Evolutionary conservation across 1,140 invertebrate species (phyloP).

Genomic region (Littorina saxatilis): DNA sequence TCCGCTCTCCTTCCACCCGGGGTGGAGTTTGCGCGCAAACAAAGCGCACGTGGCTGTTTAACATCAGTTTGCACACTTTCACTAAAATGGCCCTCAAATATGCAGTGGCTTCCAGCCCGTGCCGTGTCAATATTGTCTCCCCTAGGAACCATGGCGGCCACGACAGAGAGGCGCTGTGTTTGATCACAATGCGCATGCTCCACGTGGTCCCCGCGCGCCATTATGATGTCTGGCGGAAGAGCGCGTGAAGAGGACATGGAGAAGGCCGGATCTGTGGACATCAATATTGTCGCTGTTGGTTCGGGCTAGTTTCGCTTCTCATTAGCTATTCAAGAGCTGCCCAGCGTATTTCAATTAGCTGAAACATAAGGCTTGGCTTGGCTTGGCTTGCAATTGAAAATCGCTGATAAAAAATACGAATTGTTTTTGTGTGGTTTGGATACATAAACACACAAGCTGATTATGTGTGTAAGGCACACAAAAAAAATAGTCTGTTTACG

Average conservation of each 20-base stretch:
- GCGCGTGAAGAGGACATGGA: slow-evolving; percentile 1
- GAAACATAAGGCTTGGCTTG: too few relatives aligned
- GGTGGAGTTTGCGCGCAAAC: neutral
- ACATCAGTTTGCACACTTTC: slow-evolving; percentile 17
- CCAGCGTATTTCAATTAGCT: too few relatives aligned
- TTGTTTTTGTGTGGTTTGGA: too few relatives aligned
- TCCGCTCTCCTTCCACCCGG: neutral
- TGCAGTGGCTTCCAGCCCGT: neutral
- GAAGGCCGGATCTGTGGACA: neutral
- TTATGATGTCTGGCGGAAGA: neutral
- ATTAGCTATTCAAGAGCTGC: too few relatives aligned
- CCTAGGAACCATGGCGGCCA: neutral
- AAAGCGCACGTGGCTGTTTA: slow-evolving; percentile 2
- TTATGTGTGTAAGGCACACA: too few relatives aligned
- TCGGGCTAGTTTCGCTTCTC: too few relatives aligned
- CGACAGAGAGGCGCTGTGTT: neutral
- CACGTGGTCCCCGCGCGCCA: neutral
- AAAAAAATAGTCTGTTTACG: too few relatives aligned
- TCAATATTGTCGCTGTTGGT: neutral
- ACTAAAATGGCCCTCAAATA: slow-evolving; percentile 22
- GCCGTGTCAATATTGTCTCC: slow-evolving; percentile 24
- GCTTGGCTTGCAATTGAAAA: too few relatives aligned
- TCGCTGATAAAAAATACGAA: too few relatives aligned
- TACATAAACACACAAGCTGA: too few relatives aligned
- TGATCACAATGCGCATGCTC: slow-evolving; percentile 15